These are phyloP conservation scores for Hippoglossus hippoglossus DNA, from an alignment of 2,797 vertebrate species.

Conservation along the genomic window DNA sequence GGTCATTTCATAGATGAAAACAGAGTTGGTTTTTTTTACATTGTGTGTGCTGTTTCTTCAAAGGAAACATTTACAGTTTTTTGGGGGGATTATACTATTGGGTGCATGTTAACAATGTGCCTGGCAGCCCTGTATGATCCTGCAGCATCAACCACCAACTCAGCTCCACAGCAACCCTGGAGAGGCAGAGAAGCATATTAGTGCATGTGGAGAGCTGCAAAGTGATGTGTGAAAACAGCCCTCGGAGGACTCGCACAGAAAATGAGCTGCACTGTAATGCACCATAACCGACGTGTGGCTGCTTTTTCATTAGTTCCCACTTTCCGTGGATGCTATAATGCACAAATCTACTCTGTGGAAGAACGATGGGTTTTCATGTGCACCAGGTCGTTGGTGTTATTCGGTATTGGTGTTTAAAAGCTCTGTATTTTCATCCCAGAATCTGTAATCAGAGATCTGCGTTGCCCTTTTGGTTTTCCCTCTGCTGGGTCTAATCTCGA, in stretches of 20 bases:
- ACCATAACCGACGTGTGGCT: constrained; percentile 35
- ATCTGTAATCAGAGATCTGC: background rate
- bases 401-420: background rate
- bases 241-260: constrained; percentile 31
- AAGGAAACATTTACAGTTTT: no score
- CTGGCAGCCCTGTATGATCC: no score
- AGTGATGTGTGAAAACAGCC: constrained; percentile 50
- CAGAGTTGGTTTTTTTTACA: no score
- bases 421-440: constrained; percentile 20
- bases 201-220: constrained; percentile 22
- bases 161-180: background rate
- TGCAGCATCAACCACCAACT: background rate
- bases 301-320: constrained; percentile 53
- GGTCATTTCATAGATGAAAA: no score
- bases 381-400: constrained; percentile 6
- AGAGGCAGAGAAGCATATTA: constrained; percentile 4
- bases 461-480: constrained; percentile 17
- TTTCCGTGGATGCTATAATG: constrained; percentile 24
- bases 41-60: no score
- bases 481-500: constrained; percentile 16
- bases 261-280: constrained; percentile 41
- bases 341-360: constrained; percentile 38
- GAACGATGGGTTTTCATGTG: constrained; percentile 16
- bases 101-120: constrained; percentile 3
- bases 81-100: background rate